Evolutionary conservation across 1,140 invertebrate species (phyloP), one percentile per base, ranked within the genome.

Genomic region (Anoplophora glabripennis): DNA sequence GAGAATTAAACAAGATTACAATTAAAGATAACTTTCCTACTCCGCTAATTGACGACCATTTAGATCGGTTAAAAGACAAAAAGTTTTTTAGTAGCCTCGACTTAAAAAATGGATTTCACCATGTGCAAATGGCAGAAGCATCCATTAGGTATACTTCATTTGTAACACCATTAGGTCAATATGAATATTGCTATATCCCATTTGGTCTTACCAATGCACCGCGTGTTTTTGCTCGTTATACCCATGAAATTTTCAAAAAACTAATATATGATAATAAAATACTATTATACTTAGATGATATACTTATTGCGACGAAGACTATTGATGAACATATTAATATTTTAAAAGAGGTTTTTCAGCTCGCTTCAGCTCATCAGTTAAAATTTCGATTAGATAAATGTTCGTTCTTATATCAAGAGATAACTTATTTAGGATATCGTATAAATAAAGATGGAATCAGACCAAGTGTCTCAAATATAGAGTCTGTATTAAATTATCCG

Each of bases 1-100:
- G 72, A 15, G 64, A 65, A 44, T 40, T 74, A 14, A 74, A 74
- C 53, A 21, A 45, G 0, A 70, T 65, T 40, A 73, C 66, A 3
- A 44, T 69, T 1, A 55, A 70, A n/a, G 71, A 73, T 36, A 42
- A 61, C 18, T 75, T 59, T 45, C 71, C 65, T 1, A 18, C 71
- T 0, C 71, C 71, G 3, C 45, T 64, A 18, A 74, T 74, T 3
- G 77, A 78, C n/a, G 76, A 80, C 33, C 64, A 63, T 48, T 37
- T 76, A 3, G 67, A 71, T 34, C 21, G 51, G 10, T 14, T 75
- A 17, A 42, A 38, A 28, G 54, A 59, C 7, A 61, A 45, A 56
- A 59, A 59, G 18, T 51, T 66, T 12, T 77, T 74, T 55, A 69
- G 61, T 17, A 62, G 58, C 3, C 44, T 69, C 3, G 67, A 74